Evolutionary conservation across 2,113 vertebrate species (phyloP).

Genomic region (Tupaia tana): DNA sequence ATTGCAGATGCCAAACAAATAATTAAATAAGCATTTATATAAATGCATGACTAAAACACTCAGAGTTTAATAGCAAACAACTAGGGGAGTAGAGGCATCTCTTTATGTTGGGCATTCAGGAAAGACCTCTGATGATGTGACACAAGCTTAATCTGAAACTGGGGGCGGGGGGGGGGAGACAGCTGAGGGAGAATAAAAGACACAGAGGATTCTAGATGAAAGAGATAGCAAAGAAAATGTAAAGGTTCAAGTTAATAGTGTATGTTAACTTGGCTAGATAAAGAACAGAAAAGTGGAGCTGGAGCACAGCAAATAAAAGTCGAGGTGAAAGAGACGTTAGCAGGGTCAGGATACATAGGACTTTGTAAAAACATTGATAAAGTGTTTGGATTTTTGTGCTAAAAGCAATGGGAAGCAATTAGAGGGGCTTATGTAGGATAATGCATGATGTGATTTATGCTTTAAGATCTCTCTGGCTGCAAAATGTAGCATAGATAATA

Average conservation of each 20-base stretch:
- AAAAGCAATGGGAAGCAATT: constrained; percentile 44
- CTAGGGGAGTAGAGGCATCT: background rate
- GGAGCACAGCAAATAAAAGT: background rate
- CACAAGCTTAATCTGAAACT: background rate
- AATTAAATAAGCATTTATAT: background rate
- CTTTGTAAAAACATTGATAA: background rate
- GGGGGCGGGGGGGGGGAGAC: background rate
- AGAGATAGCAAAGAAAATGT: background rate
- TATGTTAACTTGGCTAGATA: background rate
- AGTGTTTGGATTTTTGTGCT: constrained; percentile 42
- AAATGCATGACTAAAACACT: background rate
- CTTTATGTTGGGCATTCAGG: background rate
- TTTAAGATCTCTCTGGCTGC: constrained; percentile 24
- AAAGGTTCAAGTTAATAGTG: background rate
- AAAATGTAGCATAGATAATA: background rate
- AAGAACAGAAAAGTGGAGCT: background rate
- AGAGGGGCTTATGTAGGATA: constrained; percentile 14
- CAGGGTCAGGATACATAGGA: background rate
- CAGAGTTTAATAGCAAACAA: background rate
- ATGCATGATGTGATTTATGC: background rate
- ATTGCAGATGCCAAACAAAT: background rate
- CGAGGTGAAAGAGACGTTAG: background rate
- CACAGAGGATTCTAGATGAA: background rate
- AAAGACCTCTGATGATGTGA: background rate
- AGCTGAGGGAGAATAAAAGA: background rate